A percentile compares a stretch with the other conserved stretches of the same genome.
Evolutionary conservation across 2,888 invertebrate species (phyloP).

Genomic region (Pachydiplax longipennis): DNA sequence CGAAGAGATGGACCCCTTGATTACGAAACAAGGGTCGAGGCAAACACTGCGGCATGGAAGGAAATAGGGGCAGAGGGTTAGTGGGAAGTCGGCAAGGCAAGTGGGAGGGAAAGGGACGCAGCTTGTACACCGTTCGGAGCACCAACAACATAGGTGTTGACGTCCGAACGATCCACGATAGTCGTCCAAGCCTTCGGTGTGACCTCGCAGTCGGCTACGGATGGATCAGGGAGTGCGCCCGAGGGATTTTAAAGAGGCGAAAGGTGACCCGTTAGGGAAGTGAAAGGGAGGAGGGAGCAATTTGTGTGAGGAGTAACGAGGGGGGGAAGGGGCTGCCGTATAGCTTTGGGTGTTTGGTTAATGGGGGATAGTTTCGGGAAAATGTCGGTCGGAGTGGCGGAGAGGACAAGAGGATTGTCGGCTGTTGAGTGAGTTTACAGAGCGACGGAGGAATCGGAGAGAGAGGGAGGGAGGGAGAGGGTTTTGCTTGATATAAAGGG

Average conservation of each 20-base stretch:
- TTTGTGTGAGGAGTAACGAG: not conserved
- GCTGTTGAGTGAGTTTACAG: not conserved
- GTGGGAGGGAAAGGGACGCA: not conserved
- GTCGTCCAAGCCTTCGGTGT: not conserved
- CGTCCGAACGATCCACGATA: not conserved
- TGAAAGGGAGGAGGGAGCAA: not conserved
- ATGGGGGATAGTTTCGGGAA: not conserved
- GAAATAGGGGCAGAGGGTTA: slow-evolving; percentile 47
- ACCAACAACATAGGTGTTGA: not conserved
- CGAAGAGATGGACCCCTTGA: slow-evolving; percentile 12
- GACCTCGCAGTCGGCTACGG: not conserved
- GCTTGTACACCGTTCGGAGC: not conserved
- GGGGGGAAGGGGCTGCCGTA: not conserved
- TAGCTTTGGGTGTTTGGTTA: not conserved
- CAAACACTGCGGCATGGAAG: slow-evolving; percentile 45
- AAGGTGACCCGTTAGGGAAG: not conserved
- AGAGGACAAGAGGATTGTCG: not conserved
- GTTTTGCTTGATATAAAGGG: not conserved
- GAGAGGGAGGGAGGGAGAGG: not conserved
- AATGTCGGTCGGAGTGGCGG: not conserved
- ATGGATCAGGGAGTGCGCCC: not conserved
- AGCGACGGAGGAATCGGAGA: not conserved
- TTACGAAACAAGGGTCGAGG: slow-evolving; percentile 46
- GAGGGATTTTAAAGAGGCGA: not conserved
- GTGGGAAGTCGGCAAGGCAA: slow-evolving; percentile 40